These are phyloP conservation scores for Sinotaia quadrata DNA, from an alignment of 2,888 invertebrate species.

Conservation along the genomic window DNA sequence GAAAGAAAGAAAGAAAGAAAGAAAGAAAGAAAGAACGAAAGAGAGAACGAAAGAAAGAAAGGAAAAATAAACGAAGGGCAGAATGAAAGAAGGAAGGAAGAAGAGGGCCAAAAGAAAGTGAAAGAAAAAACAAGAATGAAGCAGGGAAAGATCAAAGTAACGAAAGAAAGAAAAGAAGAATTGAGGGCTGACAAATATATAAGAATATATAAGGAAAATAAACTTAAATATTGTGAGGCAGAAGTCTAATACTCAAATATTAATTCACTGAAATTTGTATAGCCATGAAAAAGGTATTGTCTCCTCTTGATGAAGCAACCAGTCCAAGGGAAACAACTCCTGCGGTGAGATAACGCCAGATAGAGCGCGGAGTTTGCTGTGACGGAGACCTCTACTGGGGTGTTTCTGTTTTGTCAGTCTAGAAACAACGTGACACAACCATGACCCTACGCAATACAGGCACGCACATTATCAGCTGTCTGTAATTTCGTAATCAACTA, in stretches of 20 bases:
- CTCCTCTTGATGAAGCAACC: background rate
- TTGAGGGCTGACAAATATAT: too few species aligned
- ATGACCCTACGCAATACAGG: too few species aligned
- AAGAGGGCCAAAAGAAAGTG: background rate
- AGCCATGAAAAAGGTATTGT: too few species aligned
- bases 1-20: background rate
- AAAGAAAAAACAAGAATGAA: background rate
- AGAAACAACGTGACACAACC: too few species aligned
- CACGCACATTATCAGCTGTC: too few species aligned
- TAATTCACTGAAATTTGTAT: too few species aligned
- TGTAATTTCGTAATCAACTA: too few species aligned
- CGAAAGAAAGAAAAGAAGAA: background rate
- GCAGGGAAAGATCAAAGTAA: background rate
- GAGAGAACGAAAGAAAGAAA: background rate
- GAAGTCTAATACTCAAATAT: too few species aligned
- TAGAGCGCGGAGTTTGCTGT: background rate
- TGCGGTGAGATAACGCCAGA: background rate
- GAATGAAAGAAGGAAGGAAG: background rate
- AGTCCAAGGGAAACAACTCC: slow-evolving; percentile 12
- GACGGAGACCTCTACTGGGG: too few species aligned
- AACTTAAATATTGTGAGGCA: too few species aligned
- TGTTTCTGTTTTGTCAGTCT: too few species aligned
- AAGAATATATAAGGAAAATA: background rate
- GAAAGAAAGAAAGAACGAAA: background rate
- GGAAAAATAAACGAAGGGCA: background rate